Base-by-base conservation (phyloP, 1,140 invertebrate genomes). In the Caerostris extrusa region DNA sequence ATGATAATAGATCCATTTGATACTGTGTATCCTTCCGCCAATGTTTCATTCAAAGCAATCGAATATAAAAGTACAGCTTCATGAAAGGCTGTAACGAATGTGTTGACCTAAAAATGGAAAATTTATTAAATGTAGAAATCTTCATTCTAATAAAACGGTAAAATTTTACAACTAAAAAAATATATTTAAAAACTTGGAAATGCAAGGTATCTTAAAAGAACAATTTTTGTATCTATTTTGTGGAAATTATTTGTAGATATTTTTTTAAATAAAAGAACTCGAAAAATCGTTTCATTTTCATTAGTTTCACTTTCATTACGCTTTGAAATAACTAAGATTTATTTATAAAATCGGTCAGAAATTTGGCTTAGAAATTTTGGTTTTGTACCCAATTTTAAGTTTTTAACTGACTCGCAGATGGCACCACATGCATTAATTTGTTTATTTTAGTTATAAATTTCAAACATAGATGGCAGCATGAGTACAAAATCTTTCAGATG, bases 41-140 rank as follows among this genome's bases (percentile, higher is more conserved):
- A 96, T 0, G 98, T 98, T 96, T 99, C 98, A 95, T 99, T 98
- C 77, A 99, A 95, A 0, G 98, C 98, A 97, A 99, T 97, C 0
- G 98, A 98, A 95, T 99, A 97, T 7, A 99, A 96, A 94, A 98
- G 98, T 14, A 99, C 98, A 0, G 98, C 98, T 95, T 99, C 98
- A 95, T 99, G 99, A 95, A 99, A 99, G 0, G 98, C 98, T 1
- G 98, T 98, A 93, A 99, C 98, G 95, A 99, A 95, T 8, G 95
- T 94, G 64, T 94, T 95, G 14, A 95, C 95, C 95, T 95, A 56
- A 60, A 60, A 92, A 34, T 34, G 34, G 34, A 34, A 34, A 34
- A 34, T 34, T 34, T 34, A 34, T 34, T 34, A 34, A 34, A 34
- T 34, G 34, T 34, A 34, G 34, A 34, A 34, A 2, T 34, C 34